phyloP scores from a whole-genome alignment of 2,113 vertebrate genomes.

The Macaca fascicularis region T2T-MFA8v1.1 NC_088384.1:107502001-107502500 shows the following conservation, averaged over 20 bases:
- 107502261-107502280: neutral
- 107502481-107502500: constrained; percentile 51
- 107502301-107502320: constrained; percentile 54
- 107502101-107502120: neutral
- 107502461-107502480: constrained; percentile 42
- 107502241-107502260: neutral
- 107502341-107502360: constrained; percentile 46
- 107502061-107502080: neutral
- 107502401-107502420: constrained; percentile 33
- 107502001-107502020: neutral
- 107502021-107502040: fast-evolving
- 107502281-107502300: constrained; percentile 48
- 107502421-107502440: neutral
- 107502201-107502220: neutral
- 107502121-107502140: neutral
- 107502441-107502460: constrained; percentile 20
- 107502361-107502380: constrained; percentile 62
- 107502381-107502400: constrained; percentile 54
- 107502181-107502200: neutral
- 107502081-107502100: neutral
- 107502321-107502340: constrained; percentile 44
- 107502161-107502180: fast-evolving
- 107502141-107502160: neutral
- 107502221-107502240: neutral
- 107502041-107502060: fast-evolving